A percentile compares a stretch with the other conserved stretches of the same genome.
These are phyloP conservation scores for Myotis vivesi DNA, from an alignment of 2,797 vertebrate species.

Conservation along the genomic window DNA sequence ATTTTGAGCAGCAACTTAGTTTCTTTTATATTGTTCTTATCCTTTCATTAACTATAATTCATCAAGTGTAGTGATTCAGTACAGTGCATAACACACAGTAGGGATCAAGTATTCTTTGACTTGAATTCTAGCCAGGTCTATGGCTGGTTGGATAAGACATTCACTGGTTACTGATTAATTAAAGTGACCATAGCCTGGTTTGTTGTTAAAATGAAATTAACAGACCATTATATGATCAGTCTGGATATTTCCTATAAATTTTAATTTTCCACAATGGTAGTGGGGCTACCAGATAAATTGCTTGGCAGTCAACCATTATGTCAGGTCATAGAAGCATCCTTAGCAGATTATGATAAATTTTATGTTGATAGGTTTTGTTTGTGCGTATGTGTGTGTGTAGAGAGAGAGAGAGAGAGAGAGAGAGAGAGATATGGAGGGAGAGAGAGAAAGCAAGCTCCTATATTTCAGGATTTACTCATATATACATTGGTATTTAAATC, in stretches of 20 bases:
- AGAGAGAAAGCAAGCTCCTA: neutral
- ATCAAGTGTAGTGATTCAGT: too few species aligned
- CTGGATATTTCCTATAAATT: constrained; percentile 64
- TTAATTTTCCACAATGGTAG: constrained; percentile 51
- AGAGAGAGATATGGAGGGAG: neutral
- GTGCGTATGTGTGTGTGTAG: too few species aligned
- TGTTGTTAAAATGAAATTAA: constrained; percentile 64
- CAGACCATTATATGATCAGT: constrained; percentile 56
- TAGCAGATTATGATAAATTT: constrained; percentile 13
- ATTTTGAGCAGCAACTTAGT: neutral
- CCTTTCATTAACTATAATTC: neutral
- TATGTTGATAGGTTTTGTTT: neutral
- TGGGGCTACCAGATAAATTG: constrained; percentile 51
- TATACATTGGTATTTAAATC: neutral
- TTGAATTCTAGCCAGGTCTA: neutral
- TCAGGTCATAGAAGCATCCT: neutral
- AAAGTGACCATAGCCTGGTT: constrained; percentile 43
- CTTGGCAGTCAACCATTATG: constrained; percentile 29
- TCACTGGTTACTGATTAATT: constrained; percentile 53
- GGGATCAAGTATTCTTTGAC: neutral
- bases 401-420: too few species aligned
- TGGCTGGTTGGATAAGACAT: neutral
- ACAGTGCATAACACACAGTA: neutral
- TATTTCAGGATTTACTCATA: neutral
- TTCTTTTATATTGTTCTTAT: neutral